These are phyloP conservation scores for Enteromius anoplus DNA, from an alignment of 2,797 vertebrate species.

Conservation along the genomic window DNA sequence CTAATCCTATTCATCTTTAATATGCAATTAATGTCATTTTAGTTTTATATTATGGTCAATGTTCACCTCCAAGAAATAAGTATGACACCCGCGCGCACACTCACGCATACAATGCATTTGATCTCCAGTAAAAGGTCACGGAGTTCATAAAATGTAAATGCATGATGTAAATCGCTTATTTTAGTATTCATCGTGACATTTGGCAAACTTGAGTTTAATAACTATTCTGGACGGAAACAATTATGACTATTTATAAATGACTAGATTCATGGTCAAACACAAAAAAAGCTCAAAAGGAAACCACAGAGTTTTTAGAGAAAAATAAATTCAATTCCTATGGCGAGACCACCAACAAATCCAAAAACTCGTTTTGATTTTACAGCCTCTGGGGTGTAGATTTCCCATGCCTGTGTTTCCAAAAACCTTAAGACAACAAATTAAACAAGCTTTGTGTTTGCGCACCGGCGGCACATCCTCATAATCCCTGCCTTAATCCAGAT, in stretches of 20 bases:
- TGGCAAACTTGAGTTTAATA: background rate
- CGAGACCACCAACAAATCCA: slow-evolving; percentile 18
- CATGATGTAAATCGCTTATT: background rate
- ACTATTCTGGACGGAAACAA: background rate
- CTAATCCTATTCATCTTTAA: background rate
- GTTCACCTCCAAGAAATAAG: background rate
- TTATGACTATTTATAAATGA: background rate
- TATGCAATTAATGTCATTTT: background rate
- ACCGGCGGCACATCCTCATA: slow-evolving; percentile 35
- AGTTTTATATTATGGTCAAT: background rate
- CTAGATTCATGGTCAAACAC: background rate
- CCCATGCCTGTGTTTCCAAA: slow-evolving; percentile 14
- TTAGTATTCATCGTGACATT: background rate
- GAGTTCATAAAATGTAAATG: background rate
- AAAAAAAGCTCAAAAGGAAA: background rate
- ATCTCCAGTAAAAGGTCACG: background rate
- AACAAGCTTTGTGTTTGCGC: slow-evolving; percentile 28
- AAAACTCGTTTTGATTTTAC: background rate
- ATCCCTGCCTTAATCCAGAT: slow-evolving; percentile 46
- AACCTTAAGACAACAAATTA: slow-evolving; percentile 31
- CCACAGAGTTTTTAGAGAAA: background rate
- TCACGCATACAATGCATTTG: background rate
- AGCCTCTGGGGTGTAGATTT: slow-evolving; percentile 26
- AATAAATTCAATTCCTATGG: background rate
- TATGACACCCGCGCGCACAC: no score